Percentiles rank a stretch among this genome's conserved stretches.
Evolutionary conservation across 2,888 invertebrate species (phyloP).

Genomic region (Idaea biselata): DNA sequence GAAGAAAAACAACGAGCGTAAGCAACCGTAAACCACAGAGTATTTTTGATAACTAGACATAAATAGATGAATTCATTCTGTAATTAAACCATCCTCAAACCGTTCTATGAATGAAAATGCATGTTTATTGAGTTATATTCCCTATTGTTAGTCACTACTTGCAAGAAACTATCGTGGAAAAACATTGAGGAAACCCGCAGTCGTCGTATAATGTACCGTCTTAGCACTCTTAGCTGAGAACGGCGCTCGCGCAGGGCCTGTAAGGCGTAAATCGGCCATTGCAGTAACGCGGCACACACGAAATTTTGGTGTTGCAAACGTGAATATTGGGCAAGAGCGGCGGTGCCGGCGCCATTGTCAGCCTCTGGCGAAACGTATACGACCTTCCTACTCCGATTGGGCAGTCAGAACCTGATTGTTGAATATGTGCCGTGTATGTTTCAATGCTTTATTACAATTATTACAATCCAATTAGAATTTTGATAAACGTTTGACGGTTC

Average conservation of each 20-base stretch:
- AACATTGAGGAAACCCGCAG: constrained; percentile 5
- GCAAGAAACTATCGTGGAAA: not conserved
- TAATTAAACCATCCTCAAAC: not conserved
- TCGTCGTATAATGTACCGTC: constrained; percentile 23
- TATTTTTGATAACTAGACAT: constrained; percentile 15
- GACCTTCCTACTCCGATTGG: constrained; percentile 75
- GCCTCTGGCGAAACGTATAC: constrained; percentile 70
- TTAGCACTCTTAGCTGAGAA: constrained; percentile 23
- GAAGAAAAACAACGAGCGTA: constrained; percentile 17
- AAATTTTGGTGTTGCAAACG: constrained; percentile 76
- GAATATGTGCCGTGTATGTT: constrained; percentile 37
- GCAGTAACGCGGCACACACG: constrained; percentile 71
- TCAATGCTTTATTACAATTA: not conserved
- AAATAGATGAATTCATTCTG: not conserved
- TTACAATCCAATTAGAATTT: constrained; percentile 7
- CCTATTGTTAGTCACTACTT: not conserved
- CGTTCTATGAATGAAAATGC: constrained; percentile 21
- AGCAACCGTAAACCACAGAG: constrained; percentile 14
- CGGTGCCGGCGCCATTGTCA: constrained; percentile 70
- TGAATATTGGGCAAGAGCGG: constrained; percentile 63
- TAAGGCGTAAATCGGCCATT: constrained; percentile 51
- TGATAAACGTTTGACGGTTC: not conserved
- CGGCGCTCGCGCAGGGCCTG: constrained; percentile 27
- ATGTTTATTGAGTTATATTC: constrained; percentile 1
- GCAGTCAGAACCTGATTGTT: constrained; percentile 69